Evolutionary conservation across 2,797 vertebrate species (phyloP).

Genomic region (Picus viridis): DNA sequence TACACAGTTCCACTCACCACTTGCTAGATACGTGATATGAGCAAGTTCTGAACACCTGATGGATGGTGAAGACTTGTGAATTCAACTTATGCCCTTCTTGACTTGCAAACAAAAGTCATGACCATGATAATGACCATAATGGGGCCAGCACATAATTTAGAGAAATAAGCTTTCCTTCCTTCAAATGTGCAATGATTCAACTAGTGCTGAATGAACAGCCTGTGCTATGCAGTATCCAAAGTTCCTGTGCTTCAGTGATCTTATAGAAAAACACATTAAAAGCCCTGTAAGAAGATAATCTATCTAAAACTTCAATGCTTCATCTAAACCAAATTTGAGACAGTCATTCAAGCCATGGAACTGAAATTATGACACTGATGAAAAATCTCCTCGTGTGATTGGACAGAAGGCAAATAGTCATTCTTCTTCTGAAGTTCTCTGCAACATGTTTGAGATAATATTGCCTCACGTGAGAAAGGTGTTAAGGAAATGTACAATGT

Average conservation of each 20-base stretch:
- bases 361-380: conserved; percentile 20
- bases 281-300: conserved; percentile 11
- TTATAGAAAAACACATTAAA: conserved; percentile 9
- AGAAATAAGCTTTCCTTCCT: conserved; percentile 30
- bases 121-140: not conserved
- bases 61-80: not conserved
- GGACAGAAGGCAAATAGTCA: not conserved
- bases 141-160: not conserved
- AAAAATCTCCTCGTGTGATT: not conserved
- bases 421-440: not conserved
- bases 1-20: not conserved
- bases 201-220: not conserved
- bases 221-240: not conserved
- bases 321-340: conserved; percentile 26
- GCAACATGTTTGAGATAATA: not conserved
- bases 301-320: conserved; percentile 14
- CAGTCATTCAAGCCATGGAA: not conserved
- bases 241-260: not conserved
- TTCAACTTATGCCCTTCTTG: not conserved
- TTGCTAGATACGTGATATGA: not conserved
- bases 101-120: not conserved
- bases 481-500: not conserved
- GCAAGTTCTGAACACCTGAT: not conserved
- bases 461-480: not conserved
- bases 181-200: not conserved